These are phyloP conservation scores for Lymantria monacha DNA, from an alignment of 2,888 invertebrate genomes.

Conservation along the genomic window DNA sequence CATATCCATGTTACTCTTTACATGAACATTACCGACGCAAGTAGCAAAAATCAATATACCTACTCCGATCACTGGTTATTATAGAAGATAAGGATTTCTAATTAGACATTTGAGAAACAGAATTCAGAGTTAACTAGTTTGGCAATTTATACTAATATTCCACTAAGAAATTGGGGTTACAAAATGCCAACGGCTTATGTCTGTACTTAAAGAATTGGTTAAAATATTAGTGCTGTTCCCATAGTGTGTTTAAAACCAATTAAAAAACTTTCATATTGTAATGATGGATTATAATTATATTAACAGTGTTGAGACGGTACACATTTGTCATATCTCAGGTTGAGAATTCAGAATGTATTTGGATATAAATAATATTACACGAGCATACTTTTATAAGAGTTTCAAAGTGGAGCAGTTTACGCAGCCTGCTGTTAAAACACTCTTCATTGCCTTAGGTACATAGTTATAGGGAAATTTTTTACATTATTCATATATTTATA, in stretches of 20 bases:
- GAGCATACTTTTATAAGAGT: no score
- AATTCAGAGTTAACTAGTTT: neutral
- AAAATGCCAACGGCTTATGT: constrained; percentile 12
- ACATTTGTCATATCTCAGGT: no score
- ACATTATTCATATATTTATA: constrained; percentile 19
- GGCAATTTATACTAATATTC: constrained; percentile 21
- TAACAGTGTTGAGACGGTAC: neutral
- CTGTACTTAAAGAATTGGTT: constrained; percentile 17
- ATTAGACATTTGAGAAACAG: neutral
- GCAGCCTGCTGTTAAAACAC: constrained; percentile 8
- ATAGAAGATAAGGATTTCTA: no score
- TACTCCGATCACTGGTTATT: no score
- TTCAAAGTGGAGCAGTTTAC: neutral
- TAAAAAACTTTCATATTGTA: constrained; percentile 8
- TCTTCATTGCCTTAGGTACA: constrained; percentile 16
- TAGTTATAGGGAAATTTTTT: constrained; percentile 19
- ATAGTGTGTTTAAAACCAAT: neutral
- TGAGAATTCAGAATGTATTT: no score
- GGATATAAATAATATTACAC: no score
- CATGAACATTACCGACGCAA: no score
- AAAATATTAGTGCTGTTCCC: constrained; percentile 7
- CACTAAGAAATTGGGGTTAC: constrained; percentile 20
- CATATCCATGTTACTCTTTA: no score
- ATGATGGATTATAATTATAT: constrained; percentile 12
- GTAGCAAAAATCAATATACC: no score